Conservation (phyloP, 2,113 vertebrate genomes). For the Coptodon rendalli region DNA sequence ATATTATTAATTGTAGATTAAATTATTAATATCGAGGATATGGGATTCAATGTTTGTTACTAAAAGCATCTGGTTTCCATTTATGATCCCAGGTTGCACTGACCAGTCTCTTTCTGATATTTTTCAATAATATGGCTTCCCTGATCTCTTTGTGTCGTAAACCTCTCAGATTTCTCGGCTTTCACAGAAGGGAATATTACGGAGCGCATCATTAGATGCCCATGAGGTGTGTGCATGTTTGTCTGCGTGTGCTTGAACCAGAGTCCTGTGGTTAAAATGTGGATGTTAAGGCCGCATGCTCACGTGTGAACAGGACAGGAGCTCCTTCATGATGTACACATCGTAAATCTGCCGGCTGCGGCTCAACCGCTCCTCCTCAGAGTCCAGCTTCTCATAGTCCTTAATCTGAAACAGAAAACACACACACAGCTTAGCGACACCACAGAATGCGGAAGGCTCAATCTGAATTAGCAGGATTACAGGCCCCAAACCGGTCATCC, state of each 20-base stretch:
- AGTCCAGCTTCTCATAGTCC: slow-evolving; percentile 95
- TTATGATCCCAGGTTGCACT: background rate
- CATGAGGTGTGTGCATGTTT: background rate
- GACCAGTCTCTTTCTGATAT: background rate
- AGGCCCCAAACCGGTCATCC: background rate
- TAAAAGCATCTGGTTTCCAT: background rate
- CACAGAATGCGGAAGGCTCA: background rate
- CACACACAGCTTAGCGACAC: background rate
- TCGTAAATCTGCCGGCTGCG: slow-evolving; percentile 94
- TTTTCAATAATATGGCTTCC: background rate
- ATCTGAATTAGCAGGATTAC: slow-evolving; percentile 39
- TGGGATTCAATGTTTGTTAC: background rate
- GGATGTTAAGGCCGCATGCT: slow-evolving; percentile 22
- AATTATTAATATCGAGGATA: background rate
- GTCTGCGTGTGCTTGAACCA: background rate
- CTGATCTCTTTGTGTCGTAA: background rate
- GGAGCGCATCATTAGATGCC: background rate
- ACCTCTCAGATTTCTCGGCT: background rate
- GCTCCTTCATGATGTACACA: slow-evolving; percentile 95
- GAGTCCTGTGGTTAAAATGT: background rate
- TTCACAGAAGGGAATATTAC: background rate
- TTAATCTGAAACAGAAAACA: slow-evolving; percentile 51
- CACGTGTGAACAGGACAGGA: slow-evolving; percentile 94
- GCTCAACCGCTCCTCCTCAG: slow-evolving; percentile 83
- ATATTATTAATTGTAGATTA: background rate